phyloP scores from a whole-genome alignment of 2,888 invertebrate species.

The Chymomyza caudatula region DNA sequence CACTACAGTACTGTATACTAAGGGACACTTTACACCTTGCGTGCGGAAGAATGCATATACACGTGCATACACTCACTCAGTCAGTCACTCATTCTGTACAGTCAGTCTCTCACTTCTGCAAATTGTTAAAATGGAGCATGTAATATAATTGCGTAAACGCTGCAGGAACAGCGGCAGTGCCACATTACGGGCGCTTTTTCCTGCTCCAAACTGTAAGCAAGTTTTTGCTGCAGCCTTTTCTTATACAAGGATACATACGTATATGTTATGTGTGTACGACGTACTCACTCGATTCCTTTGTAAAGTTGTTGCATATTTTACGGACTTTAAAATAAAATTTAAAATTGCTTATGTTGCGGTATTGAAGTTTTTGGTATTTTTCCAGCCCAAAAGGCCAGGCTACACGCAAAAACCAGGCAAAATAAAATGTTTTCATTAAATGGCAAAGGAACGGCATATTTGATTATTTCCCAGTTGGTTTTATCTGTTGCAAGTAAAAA shows the following conservation, averaged over 20 bases:
- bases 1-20: too few species aligned
- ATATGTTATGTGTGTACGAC: not conserved
- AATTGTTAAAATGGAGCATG: slow-evolving; percentile 65
- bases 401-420: not conserved
- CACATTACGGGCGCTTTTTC: not conserved
- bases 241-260: not conserved
- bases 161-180: not conserved
- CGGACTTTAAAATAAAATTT: not conserved
- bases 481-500: not conserved
- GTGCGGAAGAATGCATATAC: not conserved
- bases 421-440: not conserved
- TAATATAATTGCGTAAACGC: slow-evolving; percentile 62
- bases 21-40: too few species aligned
- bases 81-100: slow-evolving; percentile 32
- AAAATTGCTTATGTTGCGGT: not conserved
- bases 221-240: not conserved
- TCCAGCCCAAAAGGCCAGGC: not conserved
- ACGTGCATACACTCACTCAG: slow-evolving; percentile 4
- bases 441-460: not conserved
- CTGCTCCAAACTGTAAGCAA: not conserved
- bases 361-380: not conserved
- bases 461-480: not conserved
- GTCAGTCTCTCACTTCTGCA: slow-evolving; percentile 38
- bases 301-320: not conserved
- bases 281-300: not conserved